These are phyloP conservation scores for Microcebus murinus DNA, from an alignment of 2,113 vertebrate species.

Conservation along the genomic window DNA sequence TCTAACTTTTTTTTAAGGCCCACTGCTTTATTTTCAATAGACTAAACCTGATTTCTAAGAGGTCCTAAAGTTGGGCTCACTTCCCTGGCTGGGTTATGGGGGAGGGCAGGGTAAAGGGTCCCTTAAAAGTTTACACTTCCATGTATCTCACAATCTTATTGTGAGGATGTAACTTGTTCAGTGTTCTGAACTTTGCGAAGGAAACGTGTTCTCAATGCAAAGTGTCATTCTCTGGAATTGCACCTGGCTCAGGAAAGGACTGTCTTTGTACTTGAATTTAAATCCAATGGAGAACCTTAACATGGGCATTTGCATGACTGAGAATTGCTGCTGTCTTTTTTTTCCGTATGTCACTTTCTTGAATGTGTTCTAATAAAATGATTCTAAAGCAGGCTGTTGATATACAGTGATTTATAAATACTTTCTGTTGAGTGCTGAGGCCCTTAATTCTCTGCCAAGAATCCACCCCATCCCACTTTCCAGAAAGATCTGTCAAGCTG, in stretches of 20 bases:
- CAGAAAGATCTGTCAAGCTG: constrained; percentile 54
- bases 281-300: constrained; percentile 78
- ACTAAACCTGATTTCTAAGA: constrained; percentile 71
- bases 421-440: constrained; percentile 66
- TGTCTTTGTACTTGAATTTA: constrained; percentile 81
- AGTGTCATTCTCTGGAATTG: constrained; percentile 77
- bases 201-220: constrained; percentile 51
- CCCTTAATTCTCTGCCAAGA: constrained; percentile 64
- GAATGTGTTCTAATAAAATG: constrained; percentile 83
- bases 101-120: constrained; percentile 67
- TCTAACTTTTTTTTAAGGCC: constrained; percentile 73
- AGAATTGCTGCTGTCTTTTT: constrained; percentile 81
- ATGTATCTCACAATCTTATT: constrained; percentile 74
- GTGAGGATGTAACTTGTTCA: constrained; percentile 79
- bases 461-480: constrained; percentile 43
- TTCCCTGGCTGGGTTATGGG: constrained; percentile 66
- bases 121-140: constrained; percentile 78
- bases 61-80: constrained; percentile 58
- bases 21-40: constrained; percentile 78
- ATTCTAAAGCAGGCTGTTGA: constrained; percentile 83
- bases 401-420: constrained; percentile 83
- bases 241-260: constrained; percentile 82
- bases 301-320: constrained; percentile 80
- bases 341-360: constrained; percentile 80
- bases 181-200: constrained; percentile 79